A percentile compares a stretch with the other conserved stretches of the same genome.
Evolutionary conservation across 2,113 vertebrate species (phyloP).

Genomic region (Synodontis membranacea): DNA sequence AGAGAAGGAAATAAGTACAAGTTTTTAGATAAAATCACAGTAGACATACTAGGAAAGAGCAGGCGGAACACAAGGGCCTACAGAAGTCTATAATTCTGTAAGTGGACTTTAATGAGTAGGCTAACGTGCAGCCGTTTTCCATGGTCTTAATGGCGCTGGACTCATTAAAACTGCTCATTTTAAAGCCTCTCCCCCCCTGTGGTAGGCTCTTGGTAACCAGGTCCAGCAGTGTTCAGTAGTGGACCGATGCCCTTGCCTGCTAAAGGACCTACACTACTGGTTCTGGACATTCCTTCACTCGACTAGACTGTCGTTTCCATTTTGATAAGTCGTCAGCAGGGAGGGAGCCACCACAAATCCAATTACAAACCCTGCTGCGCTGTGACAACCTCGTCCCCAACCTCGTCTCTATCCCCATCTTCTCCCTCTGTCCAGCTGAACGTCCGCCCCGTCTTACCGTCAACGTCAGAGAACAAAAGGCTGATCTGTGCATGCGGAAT

Average conservation of each 20-base stretch:
- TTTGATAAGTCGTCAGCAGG: slow-evolving; percentile 70
- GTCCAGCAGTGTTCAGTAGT: not conserved
- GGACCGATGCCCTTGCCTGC: not conserved
- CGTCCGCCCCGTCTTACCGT: slow-evolving; percentile 8
- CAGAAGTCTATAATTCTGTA: not conserved
- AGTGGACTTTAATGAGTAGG: not conserved
- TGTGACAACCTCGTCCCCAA: slow-evolving; percentile 30
- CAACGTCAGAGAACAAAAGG: slow-evolving; percentile 24
- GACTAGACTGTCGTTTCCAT: slow-evolving; percentile 69
- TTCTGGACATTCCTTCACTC: slow-evolving; percentile 35
- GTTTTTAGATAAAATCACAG: slow-evolving; percentile 11
- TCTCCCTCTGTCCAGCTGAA: slow-evolving; percentile 39
- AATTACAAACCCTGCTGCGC: slow-evolving; percentile 68
- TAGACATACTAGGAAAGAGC: not conserved
- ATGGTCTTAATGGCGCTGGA: not conserved
- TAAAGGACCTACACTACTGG: not conserved
- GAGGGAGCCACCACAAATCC: slow-evolving; percentile 64
- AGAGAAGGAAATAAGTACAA: slow-evolving; percentile 37
- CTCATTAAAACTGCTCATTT: not conserved
- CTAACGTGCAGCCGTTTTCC: not conserved
- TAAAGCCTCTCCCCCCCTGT: not conserved
- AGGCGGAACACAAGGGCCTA: not conserved
- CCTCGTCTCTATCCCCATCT: slow-evolving; percentile 44
- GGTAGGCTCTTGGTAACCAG: not conserved
- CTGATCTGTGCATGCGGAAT: slow-evolving; percentile 19